A percentile compares a stretch with the other conserved stretches of the same genome.
These are phyloP conservation scores for Syngnathoides biaculeatus DNA, from an alignment of 2,113 vertebrate species.

Conservation along the genomic window DNA sequence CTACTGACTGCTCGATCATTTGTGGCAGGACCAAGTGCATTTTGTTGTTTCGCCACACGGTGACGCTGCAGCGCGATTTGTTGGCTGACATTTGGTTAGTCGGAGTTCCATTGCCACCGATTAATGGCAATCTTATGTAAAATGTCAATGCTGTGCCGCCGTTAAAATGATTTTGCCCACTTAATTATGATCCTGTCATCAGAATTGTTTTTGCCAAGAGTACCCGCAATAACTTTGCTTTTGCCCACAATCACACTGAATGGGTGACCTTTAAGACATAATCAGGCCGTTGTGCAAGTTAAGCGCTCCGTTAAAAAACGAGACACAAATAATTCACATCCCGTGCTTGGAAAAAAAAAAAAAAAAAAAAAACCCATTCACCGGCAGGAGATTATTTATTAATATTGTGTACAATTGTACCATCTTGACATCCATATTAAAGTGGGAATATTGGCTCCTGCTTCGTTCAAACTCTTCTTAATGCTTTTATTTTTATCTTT, in stretches of 20 bases:
- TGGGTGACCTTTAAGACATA: background rate
- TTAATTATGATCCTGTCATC: background rate
- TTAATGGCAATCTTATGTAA: background rate
- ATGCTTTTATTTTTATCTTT: slow-evolving; percentile 37
- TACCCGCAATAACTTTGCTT: background rate
- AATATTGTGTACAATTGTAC: slow-evolving; percentile 73
- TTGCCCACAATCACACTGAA: background rate
- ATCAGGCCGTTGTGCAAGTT: background rate
- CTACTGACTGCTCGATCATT: background rate
- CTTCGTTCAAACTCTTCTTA: slow-evolving; percentile 46
- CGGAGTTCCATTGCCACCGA: background rate
- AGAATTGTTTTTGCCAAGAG: background rate
- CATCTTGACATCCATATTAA: slow-evolving; percentile 60
- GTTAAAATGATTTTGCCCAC: background rate
- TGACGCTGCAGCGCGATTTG: slow-evolving; percentile 19
- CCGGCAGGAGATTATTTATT: slow-evolving; percentile 66
- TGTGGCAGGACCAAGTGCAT: background rate
- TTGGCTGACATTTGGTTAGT: too few relatives aligned
- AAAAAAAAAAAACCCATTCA: slow-evolving; percentile 36
- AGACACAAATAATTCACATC: background rate
- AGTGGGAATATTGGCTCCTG: slow-evolving; percentile 63
- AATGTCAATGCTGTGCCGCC: background rate
- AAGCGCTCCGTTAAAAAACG: background rate
- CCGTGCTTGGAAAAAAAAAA: slow-evolving; percentile 16
- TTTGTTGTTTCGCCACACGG: slow-evolving; percentile 26